A percentile compares a stretch with the other conserved stretches of the same genome.
Evolutionary conservation across 2,888 invertebrate genomes (phyloP).

Genomic region (Nyleta sp.): DNA sequence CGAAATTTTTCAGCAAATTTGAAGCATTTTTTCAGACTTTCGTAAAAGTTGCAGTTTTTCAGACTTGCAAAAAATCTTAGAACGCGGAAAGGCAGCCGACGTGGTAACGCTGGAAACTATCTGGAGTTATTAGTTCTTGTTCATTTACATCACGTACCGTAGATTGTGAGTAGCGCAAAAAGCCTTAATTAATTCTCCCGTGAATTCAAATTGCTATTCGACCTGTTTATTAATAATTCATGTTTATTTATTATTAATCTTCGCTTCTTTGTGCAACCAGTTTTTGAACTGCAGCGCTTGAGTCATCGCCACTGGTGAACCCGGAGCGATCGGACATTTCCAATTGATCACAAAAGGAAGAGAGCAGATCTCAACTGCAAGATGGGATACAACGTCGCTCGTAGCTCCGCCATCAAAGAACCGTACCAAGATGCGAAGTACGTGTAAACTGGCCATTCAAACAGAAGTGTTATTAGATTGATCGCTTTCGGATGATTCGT

Average conservation of each 20-base stretch:
- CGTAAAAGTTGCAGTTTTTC: slow-evolving; percentile 63
- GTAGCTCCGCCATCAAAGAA: slow-evolving; percentile 70
- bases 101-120: slow-evolving; percentile 92
- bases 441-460: slow-evolving; percentile 27
- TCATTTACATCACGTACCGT: slow-evolving; percentile 93
- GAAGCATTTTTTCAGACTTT: too few species aligned
- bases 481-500: slow-evolving; percentile 14
- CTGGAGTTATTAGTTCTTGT: slow-evolving; percentile 93
- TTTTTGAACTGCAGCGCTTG: slow-evolving; percentile 59
- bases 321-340: slow-evolving; percentile 23
- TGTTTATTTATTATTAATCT: slow-evolving; percentile 36
- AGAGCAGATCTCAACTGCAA: slow-evolving; percentile 47
- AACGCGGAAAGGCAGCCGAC: slow-evolving; percentile 92
- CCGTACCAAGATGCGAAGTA: slow-evolving; percentile 75
- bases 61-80: slow-evolving; percentile 92
- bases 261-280: slow-evolving; percentile 51
- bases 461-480: too few species aligned
- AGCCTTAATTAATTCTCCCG: slow-evolving; percentile 24
- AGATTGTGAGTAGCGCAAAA: slow-evolving; percentile 81
- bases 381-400: slow-evolving; percentile 74
- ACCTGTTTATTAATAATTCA: slow-evolving; percentile 37
- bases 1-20: too few species aligned
- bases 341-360: slow-evolving; percentile 7
- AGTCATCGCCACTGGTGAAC: slow-evolving; percentile 69
- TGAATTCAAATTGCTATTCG: slow-evolving; percentile 14